Percentiles rank a stretch among this genome's conserved stretches.
Evolutionary conservation across 2,888 invertebrate species (phyloP).

Genomic region (Rhingia campestris): DNA sequence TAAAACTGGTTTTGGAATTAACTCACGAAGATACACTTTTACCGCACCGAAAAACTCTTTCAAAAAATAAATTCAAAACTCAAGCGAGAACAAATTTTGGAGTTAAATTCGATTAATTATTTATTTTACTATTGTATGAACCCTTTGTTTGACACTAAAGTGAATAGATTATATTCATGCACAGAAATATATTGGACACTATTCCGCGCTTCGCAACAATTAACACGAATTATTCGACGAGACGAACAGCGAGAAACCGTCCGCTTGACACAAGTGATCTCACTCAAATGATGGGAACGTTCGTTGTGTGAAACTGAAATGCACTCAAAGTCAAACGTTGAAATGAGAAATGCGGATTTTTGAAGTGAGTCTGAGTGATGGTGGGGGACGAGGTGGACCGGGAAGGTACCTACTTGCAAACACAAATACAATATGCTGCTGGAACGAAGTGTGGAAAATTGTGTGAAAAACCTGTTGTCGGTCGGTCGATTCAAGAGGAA

Average conservation of each 20-base stretch:
- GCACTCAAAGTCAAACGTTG: constrained; percentile 64
- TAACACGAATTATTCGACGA: constrained; percentile 42
- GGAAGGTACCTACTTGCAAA: background rate
- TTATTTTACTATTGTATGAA: constrained; percentile 20
- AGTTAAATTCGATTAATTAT: constrained; percentile 19
- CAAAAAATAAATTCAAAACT: constrained; percentile 13
- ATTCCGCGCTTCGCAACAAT: constrained; percentile 29
- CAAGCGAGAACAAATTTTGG: constrained; percentile 4
- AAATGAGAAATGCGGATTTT: background rate
- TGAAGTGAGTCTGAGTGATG: background rate
- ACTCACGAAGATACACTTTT: constrained; percentile 21
- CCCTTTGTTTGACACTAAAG: constrained; percentile 9
- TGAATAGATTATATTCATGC: constrained; percentile 22
- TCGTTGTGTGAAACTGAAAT: constrained; percentile 41
- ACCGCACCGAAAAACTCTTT: constrained; percentile 37
- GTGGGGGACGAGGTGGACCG: background rate
- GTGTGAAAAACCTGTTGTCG: constrained; percentile 51
- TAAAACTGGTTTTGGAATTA: constrained; percentile 68
- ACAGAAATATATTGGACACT: background rate
- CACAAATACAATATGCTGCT: constrained; percentile 3
- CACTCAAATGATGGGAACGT: constrained; percentile 77
- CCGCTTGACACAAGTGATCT: constrained; percentile 77
- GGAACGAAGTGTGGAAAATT: constrained; percentile 11
- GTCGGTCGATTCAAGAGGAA: constrained; percentile 9
- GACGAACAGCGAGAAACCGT: constrained; percentile 73